Evolutionary conservation across 2,888 invertebrate species (phyloP).

Genomic region (Ganaspis brasiliensis): DNA sequence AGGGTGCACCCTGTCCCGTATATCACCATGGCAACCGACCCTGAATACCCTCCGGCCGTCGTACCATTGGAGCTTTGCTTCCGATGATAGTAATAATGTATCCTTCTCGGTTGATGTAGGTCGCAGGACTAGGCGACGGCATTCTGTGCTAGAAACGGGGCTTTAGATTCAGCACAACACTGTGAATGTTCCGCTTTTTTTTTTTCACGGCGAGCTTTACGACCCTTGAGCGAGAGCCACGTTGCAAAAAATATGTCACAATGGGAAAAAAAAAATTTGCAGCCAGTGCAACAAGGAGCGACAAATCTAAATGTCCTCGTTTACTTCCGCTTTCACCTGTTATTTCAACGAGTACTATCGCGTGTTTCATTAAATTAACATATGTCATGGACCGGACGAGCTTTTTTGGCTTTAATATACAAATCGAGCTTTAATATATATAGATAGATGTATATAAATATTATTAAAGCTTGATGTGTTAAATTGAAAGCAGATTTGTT

Average conservation of each 20-base stretch:
- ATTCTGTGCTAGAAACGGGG: slow-evolving; percentile 37
- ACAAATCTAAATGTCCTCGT: not conserved
- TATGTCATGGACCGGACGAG: too few species aligned
- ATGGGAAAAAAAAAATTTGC: not conserved
- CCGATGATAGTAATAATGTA: slow-evolving; percentile 79
- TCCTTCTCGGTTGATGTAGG: slow-evolving; percentile 76
- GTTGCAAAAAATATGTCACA: slow-evolving; percentile 1
- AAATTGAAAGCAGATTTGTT: too few species aligned
- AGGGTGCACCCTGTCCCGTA: slow-evolving; percentile 54
- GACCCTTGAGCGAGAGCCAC: not conserved
- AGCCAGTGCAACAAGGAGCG: not conserved
- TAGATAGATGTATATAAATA: too few species aligned
- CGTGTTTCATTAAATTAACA: too few species aligned
- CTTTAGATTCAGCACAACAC: slow-evolving; percentile 9
- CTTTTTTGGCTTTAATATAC: too few species aligned
- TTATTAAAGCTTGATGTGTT: too few species aligned
- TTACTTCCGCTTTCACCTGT: not conserved
- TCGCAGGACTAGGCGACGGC: slow-evolving; percentile 67
- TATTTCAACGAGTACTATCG: not conserved
- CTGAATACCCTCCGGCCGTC: slow-evolving; percentile 76
- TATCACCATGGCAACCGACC: slow-evolving; percentile 78
- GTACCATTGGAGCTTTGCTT: slow-evolving; percentile 76
- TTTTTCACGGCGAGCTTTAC: slow-evolving; percentile 8
- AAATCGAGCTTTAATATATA: too few species aligned
- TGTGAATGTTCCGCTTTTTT: slow-evolving; percentile 26